Evolutionary conservation across 2,113 vertebrate species (phyloP), one percentile per base, ranked within the genome.

Genomic region (Grallaria varia): DNA sequence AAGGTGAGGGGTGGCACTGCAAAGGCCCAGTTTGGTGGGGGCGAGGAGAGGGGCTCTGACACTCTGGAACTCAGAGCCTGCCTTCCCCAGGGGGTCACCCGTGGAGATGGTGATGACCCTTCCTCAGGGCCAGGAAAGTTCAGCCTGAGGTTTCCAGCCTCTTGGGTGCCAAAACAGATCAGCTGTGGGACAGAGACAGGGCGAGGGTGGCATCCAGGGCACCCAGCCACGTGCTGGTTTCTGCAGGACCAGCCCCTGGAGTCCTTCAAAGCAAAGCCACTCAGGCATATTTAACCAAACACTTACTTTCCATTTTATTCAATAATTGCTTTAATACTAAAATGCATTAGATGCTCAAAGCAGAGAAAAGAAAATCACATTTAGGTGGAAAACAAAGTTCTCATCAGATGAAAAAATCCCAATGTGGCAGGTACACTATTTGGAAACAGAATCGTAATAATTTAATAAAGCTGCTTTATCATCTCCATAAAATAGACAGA

Each of bases 381-480:
- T 97, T 93, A 98, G 95, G 96, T 97, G 95, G 94, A 94, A 98
- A 98, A 98, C 95, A 96, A 97, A 98, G 94, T 98, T 97, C 93
- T 97, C 97, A 97, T 97, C 96, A 91, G 94, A 95, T 97, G 95
- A 96, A 97, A 96, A 97, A 97, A 97, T 72, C 31, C 83, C 97
- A 93, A 62, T 89, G 95, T 97, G 96, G 96, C 95, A 97, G 93
- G 86, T 98, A 98, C 95, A 98, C 97, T 96, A 97, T 98, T 97
- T 98, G 96, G 94, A 98, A 98, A 98, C 97, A 96, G 96, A 98
- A 97, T 93, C 42, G 94, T 98, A 98, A 98, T 98, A 98, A 98
- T 98, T 98, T 98, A 98, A 98, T 98, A 98, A 98, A 98, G 98
- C 97, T 98, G 97, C 95, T 98, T 98, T 97, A 98, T 98, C 97